Conservation (phyloP, 2,797 vertebrate genomes). For the Catharus ustulatus region DNA sequence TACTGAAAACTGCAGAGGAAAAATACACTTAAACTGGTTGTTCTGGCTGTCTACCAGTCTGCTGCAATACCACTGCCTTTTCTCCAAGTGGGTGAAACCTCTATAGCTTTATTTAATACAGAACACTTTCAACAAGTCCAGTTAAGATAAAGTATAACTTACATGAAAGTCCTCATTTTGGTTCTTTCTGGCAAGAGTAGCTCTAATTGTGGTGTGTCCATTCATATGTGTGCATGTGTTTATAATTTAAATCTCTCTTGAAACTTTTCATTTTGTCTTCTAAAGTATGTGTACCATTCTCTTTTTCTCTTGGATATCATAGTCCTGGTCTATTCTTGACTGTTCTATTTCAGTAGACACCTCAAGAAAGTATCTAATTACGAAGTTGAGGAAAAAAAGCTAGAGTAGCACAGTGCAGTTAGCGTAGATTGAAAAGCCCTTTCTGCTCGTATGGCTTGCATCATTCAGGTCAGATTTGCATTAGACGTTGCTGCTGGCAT, state of each 20-base stretch:
- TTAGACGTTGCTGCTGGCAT: background rate
- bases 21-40: background rate
- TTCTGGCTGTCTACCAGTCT: conserved; percentile 28
- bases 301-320: background rate
- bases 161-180: background rate
- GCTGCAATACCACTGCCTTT: background rate
- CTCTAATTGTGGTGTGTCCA: background rate
- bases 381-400: background rate
- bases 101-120: conserved; percentile 13
- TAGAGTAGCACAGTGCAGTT: background rate
- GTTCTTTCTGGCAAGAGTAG: background rate
- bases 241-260: background rate
- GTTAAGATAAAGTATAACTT: background rate
- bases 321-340: background rate
- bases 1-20: conserved; percentile 7
- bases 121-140: background rate
- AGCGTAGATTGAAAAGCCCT: background rate
- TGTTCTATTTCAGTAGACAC: background rate
- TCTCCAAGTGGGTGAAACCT: background rate
- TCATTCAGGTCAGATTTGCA: background rate
- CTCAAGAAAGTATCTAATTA: background rate
- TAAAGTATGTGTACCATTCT: background rate
- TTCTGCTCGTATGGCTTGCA: background rate
- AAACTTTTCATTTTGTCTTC: conserved; percentile 10
- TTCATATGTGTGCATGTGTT: background rate